Percentiles rank a stretch among this genome's conserved stretches.
Conservation (phyloP, 1,140 invertebrate genomes). For the Macrocentrus cingulum region DNA sequence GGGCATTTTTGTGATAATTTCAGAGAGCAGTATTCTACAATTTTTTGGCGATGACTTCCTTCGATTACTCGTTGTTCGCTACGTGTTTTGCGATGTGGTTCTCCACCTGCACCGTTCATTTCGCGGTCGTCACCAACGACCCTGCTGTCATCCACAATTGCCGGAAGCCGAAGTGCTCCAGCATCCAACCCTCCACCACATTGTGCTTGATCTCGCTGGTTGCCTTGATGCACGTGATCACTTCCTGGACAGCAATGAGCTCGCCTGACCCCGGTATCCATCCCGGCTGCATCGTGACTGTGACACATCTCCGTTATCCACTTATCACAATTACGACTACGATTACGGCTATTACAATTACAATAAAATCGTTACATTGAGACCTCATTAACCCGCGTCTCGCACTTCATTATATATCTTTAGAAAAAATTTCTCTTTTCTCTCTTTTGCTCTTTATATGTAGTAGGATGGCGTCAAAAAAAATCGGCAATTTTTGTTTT, state of each 20-base stretch:
- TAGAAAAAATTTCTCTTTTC: conserved; percentile 7
- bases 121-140: conserved; percentile 79
- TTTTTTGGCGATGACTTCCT: conserved; percentile 96
- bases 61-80: conserved; percentile 81
- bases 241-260: conserved; percentile 71
- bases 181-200: conserved; percentile 77
- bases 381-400: conserved; percentile 55
- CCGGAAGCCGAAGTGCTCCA: conserved; percentile 89
- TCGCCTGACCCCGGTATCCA: conserved; percentile 68
- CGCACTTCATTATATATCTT: conserved; percentile 34
- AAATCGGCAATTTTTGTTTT: no score
- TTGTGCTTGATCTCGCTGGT: conserved; percentile 79
- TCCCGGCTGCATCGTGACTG: conserved; percentile 39
- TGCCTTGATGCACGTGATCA: conserved; percentile 79
- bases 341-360: conserved; percentile 52
- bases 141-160: conserved; percentile 80
- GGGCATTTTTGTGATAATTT: conserved; percentile 37
- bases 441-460: conserved; percentile 18
- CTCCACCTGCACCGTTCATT: conserved; percentile 82
- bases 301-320: conserved; percentile 44
- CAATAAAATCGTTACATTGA: conserved; percentile 56
- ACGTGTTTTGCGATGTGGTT: conserved; percentile 90
- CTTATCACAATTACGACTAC: conserved; percentile 54
- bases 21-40: conserved; percentile 79
- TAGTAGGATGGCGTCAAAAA: no score